Evolutionary conservation across 2,888 invertebrate genomes (phyloP).

Genomic region (Geotrupes spiniger): DNA sequence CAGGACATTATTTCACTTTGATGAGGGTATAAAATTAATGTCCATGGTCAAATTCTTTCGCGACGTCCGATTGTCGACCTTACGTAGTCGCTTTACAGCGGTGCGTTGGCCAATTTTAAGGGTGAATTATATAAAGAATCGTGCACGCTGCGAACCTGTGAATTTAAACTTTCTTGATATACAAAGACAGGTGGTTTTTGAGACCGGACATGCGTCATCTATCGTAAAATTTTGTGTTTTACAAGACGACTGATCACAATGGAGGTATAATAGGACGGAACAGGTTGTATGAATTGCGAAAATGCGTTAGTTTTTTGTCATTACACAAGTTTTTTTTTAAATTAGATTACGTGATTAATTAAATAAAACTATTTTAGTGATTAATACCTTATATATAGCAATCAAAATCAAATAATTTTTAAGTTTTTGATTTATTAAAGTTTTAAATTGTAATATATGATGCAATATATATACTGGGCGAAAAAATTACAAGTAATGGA

Average conservation of each 20-base stretch:
- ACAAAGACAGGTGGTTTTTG: slow-evolving; percentile 43
- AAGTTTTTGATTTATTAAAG: too few relatives aligned
- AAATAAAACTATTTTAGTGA: too few relatives aligned
- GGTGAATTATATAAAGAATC: slow-evolving; percentile 26
- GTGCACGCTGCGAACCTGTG: slow-evolving; percentile 36
- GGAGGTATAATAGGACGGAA: background rate
- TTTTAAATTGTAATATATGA: too few relatives aligned
- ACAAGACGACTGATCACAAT: background rate
- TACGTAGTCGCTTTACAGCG: slow-evolving; percentile 23
- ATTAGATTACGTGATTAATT: too few relatives aligned
- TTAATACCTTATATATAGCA: too few relatives aligned
- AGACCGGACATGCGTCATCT: slow-evolving; percentile 31
- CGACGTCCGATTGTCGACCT: slow-evolving; percentile 18
- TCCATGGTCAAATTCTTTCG: slow-evolving; percentile 35
- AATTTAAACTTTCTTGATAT: slow-evolving; percentile 41
- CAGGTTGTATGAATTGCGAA: slow-evolving; percentile 8
- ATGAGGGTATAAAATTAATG: slow-evolving; percentile 50
- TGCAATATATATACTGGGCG: too few relatives aligned
- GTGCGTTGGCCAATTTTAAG: slow-evolving; percentile 25
- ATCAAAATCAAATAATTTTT: too few relatives aligned
- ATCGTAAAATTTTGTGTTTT: slow-evolving; percentile 20
- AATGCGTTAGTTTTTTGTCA: background rate
- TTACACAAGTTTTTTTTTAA: too few relatives aligned
- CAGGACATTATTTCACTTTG: slow-evolving; percentile 44
- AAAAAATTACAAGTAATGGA: too few relatives aligned